A percentile compares a stretch with the other conserved stretches of the same genome.
Evolutionary conservation across 2,113 vertebrate species (phyloP).

Genomic region (Cacatua alba): DNA sequence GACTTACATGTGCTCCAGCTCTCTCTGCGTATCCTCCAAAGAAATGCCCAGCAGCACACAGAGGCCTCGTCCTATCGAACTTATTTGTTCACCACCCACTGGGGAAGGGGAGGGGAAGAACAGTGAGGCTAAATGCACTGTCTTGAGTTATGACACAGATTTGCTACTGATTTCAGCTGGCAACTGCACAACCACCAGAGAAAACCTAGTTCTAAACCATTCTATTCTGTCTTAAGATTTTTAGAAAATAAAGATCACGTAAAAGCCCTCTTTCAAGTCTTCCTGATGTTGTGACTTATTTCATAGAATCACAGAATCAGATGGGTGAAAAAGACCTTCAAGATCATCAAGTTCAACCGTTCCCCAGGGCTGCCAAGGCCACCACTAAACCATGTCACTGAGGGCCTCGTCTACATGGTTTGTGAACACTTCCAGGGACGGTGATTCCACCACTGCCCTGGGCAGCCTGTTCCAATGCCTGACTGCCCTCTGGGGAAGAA

Average conservation of each 20-base stretch:
- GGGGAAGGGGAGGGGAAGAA: not conserved
- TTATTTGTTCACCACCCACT: conserved; percentile 92
- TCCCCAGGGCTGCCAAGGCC: not conserved
- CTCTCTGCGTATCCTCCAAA: conserved; percentile 90
- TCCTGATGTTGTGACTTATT: not conserved
- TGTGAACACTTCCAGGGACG: not conserved
- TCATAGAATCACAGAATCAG: not conserved
- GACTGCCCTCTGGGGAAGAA: not conserved
- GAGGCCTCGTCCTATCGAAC: conserved; percentile 91
- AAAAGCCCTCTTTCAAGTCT: not conserved
- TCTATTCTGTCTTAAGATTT: not conserved
- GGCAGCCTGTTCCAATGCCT: not conserved
- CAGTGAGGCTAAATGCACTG: not conserved
- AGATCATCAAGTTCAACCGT: not conserved
- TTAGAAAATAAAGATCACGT: not conserved
- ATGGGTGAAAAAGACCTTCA: not conserved
- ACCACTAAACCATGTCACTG: not conserved
- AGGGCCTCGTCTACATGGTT: not conserved
- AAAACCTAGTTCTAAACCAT: not conserved
- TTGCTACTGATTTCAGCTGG: not conserved
- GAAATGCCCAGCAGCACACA: conserved; percentile 95
- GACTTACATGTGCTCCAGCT: conserved; percentile 95
- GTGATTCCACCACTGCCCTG: not conserved
- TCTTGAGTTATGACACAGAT: not conserved
- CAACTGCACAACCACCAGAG: not conserved